phyloP scores from a whole-genome alignment of 2,113 vertebrate species.

The Eudyptes chrysolophus region DNA sequence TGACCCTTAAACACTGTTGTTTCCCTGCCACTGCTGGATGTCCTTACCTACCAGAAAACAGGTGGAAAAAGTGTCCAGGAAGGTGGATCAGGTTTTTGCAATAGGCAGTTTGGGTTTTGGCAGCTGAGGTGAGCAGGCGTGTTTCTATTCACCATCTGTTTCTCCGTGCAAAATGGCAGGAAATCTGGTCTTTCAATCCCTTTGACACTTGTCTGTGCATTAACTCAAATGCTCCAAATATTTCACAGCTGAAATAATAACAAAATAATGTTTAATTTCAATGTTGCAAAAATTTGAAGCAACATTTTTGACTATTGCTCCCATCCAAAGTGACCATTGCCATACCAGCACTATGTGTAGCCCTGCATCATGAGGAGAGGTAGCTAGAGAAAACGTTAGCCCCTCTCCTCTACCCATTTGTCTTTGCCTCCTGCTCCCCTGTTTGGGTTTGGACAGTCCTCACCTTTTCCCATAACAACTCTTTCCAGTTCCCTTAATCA shows the following conservation, averaged over 20 bases:
- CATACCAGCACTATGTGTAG: background rate
- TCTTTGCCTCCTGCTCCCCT: background rate
- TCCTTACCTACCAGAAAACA: conserved; percentile 35
- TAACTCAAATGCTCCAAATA: background rate
- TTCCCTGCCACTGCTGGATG: background rate
- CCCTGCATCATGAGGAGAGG: background rate
- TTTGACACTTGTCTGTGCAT: background rate
- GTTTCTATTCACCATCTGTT: background rate
- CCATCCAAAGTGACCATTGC: background rate
- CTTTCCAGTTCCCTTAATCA: background rate
- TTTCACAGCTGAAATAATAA: background rate
- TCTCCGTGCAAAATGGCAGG: background rate
- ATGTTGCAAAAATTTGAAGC: background rate
- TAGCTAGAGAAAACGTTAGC: background rate
- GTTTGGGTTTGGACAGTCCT: background rate
- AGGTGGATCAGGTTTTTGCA: background rate
- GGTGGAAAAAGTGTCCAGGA: background rate
- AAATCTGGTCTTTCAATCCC: background rate
- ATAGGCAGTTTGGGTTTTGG: background rate
- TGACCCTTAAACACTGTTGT: background rate
- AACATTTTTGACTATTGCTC: background rate
- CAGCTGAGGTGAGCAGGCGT: background rate
- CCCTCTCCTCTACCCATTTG: background rate
- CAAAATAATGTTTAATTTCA: background rate
- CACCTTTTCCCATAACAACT: background rate